Conservation (phyloP, 2,113 vertebrate genomes). For the Atractosteus spatula region DNA sequence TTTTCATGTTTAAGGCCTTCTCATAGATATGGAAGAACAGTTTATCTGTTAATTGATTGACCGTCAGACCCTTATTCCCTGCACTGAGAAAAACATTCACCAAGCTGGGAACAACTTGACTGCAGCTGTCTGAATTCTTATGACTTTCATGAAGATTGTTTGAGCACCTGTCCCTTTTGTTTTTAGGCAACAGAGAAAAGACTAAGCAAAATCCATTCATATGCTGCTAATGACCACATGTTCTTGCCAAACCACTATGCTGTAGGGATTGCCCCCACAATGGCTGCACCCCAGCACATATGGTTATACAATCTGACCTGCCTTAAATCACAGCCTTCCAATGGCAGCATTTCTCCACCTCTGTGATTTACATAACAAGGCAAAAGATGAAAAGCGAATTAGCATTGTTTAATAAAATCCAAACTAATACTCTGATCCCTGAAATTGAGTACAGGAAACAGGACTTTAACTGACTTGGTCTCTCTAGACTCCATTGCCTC, state of each 20-base stretch:
- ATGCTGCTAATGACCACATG: not conserved
- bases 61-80: too few relatives aligned
- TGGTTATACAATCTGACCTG: conserved; percentile 9
- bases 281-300: not conserved
- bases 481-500: too few relatives aligned
- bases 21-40: too few relatives aligned
- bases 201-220: conserved; percentile 6
- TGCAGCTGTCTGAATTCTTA: too few relatives aligned
- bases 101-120: too few relatives aligned
- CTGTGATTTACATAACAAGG: conserved; percentile 19
- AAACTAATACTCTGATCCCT: conserved; percentile 24
- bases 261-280: conserved; percentile 8
- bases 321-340: conserved; percentile 29
- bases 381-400: conserved; percentile 20
- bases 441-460: conserved; percentile 15
- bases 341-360: conserved; percentile 22
- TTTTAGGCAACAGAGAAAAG: not conserved
- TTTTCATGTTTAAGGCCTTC: too few relatives aligned
- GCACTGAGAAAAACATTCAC: too few relatives aligned
- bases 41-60: too few relatives aligned
- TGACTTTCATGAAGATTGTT: too few relatives aligned
- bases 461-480: too few relatives aligned
- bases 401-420: conserved; percentile 36
- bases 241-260: conserved; percentile 6
- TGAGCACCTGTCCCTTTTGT: too few relatives aligned